These are phyloP conservation scores for Melospiza melodia DNA, from an alignment of 2,113 vertebrate genomes.

Conservation along the genomic window DNA sequence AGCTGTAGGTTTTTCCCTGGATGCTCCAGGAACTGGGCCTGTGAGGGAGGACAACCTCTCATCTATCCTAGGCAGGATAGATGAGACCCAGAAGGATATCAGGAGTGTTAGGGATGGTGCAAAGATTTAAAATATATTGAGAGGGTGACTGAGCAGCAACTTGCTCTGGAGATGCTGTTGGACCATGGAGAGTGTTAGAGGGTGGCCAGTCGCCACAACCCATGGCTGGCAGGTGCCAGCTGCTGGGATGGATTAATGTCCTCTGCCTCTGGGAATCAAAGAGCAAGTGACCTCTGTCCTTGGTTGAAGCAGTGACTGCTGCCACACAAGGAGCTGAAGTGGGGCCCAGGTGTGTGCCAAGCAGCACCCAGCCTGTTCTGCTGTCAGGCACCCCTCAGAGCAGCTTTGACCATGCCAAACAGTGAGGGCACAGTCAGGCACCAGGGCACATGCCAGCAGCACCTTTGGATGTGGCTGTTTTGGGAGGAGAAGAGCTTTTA, in stretches of 20 bases:
- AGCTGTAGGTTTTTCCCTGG: not conserved
- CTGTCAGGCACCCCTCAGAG: accelerated
- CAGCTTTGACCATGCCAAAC: not conserved
- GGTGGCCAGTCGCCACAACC: not conserved
- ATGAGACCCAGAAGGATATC: not conserved
- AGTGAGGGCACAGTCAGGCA: not conserved
- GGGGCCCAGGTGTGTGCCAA: not conserved
- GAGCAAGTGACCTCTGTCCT: not conserved
- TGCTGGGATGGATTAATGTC: not conserved
- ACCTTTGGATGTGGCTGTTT: not conserved
- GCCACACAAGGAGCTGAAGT: not conserved
- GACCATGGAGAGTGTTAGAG: not conserved
- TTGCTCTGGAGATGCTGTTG: not conserved
- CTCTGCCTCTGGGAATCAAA: not conserved
- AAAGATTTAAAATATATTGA: not conserved
- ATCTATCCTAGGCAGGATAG: not conserved
- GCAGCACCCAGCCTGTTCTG: not conserved
- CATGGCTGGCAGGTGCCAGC: not conserved
- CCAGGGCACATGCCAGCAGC: not conserved
- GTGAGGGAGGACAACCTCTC: not conserved
- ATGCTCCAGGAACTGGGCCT: not conserved
- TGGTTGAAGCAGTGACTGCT: not conserved
- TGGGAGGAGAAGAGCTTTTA: not conserved
- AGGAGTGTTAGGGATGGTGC: not conserved
- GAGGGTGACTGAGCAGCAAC: not conserved